Base-by-base conservation (phyloP, 2,888 invertebrate species). In the Buathra laborator region DNA sequence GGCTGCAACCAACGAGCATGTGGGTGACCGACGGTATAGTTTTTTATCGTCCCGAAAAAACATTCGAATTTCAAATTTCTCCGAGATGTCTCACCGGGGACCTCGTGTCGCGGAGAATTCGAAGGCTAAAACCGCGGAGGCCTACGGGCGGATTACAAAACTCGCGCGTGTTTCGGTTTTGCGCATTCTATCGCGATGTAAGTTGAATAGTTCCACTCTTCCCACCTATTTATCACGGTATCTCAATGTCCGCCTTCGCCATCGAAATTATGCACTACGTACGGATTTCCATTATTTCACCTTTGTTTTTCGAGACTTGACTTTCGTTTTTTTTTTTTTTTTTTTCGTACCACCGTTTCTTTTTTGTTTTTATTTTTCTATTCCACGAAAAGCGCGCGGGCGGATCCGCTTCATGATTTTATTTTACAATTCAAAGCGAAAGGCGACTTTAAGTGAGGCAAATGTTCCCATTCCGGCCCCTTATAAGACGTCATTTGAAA, bases 251-350 rank as follows among this genome's bases (percentile, higher is more conserved):
- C 78, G 81, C 77, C 77, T 68, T 53, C 82, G 24, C 71, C 44
- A 43, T n/a, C n/a, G 74, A 78, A 84, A 81, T 37, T 84, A 84
- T 84, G 84, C 84, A 70, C 78, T 46, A 10, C 62, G 53, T 64
- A 68, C 43, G 14, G 72, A 81, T 76, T 75, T 81, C 81, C 84
- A 77, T 81, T 51, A 43, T 37, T 56, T 76, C 67, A 53, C 51
- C 19, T 44, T 72, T 67, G 44, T 16, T 51, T 24, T 19, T 14
- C 59, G n/a, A 43, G 12, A 37, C n/a, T 59, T 24, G 16, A 19
- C 12, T 64, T 53, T 48, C 7, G 29, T 70, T 46, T 51, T 56
- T 66, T 68, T 48, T 9, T 44, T 70, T 56, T 51, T 56, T 66
- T 67, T 44, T 67, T 77, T 44, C 19, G 3, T 9, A 24, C 53